Evolutionary conservation across 2,113 vertebrate genomes (phyloP).

Genomic region (Conger conger): DNA sequence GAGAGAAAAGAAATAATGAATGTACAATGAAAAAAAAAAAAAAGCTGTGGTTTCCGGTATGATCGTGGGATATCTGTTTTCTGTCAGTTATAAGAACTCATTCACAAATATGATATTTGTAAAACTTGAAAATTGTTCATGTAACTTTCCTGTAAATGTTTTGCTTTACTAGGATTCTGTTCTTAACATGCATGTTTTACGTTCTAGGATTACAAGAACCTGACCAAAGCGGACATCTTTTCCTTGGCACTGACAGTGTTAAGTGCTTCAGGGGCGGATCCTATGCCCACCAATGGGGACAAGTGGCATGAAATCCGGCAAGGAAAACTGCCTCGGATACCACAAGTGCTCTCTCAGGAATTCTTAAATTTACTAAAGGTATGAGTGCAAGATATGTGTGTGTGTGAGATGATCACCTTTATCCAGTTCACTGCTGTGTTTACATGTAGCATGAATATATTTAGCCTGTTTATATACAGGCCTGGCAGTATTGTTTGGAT

Average conservation of each 20-base stretch:
- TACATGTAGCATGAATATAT: neutral
- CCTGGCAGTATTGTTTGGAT: too few relatives aligned
- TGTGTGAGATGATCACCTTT: neutral
- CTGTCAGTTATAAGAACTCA: neutral
- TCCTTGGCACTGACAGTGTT: conserved; percentile 90
- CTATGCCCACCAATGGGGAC: conserved; percentile 90
- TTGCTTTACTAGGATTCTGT: neutral
- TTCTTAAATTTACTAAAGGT: conserved; percentile 88
- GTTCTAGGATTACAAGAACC: conserved; percentile 81
- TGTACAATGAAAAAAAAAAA: too few relatives aligned
- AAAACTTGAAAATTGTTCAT: neutral
- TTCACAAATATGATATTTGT: neutral
- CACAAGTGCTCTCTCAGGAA: conserved; percentile 89
- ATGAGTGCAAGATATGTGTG: conserved; percentile 36
- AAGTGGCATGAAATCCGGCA: conserved; percentile 94
- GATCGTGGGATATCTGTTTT: too few relatives aligned
- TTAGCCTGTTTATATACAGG: too few relatives aligned
- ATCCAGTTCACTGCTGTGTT: neutral
- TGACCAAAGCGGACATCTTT: conserved; percentile 93
- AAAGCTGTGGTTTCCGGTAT: too few relatives aligned
- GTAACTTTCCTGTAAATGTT: neutral
- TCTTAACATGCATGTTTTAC: neutral
- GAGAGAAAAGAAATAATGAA: too few relatives aligned
- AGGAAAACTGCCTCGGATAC: conserved; percentile 86
- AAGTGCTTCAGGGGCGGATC: conserved; percentile 87